Conservation (phyloP, 2,113 vertebrate genomes). For the Sisor rabdophorus region DNA sequence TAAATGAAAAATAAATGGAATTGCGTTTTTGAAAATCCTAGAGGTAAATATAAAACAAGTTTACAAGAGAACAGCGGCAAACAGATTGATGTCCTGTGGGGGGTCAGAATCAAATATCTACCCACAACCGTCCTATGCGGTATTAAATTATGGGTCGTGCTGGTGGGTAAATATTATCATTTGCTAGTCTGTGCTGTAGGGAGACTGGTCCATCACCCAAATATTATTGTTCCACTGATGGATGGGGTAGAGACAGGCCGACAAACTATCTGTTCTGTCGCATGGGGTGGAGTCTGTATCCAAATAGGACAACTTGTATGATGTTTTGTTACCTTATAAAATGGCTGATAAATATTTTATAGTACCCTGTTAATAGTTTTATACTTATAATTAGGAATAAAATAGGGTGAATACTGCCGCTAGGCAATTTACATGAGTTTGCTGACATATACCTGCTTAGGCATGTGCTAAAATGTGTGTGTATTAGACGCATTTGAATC, state of each 20-base stretch:
- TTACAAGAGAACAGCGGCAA: neutral
- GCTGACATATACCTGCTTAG: neutral
- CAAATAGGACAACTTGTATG: neutral
- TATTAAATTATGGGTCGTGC: neutral
- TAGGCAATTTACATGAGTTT: neutral
- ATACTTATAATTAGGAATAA: neutral
- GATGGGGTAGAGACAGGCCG: neutral
- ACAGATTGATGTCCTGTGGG: slow-evolving; percentile 6
- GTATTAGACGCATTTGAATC: slow-evolving; percentile 22
- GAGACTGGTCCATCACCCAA: neutral
- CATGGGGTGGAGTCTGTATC: neutral
- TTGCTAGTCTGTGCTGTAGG: neutral
- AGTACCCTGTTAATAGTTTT: neutral
- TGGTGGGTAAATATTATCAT: neutral
- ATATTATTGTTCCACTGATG: neutral
- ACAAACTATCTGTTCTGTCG: neutral
- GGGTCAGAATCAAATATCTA: neutral
- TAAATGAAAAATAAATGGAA: neutral
- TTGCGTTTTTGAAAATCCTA: neutral
- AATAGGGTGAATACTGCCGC: neutral
- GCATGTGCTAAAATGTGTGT: slow-evolving; percentile 12
- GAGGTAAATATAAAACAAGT: neutral
- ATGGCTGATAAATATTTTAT: neutral
- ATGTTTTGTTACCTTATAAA: neutral
- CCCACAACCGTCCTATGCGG: neutral